Percentiles rank a stretch among this genome's conserved stretches.
Conservation (phyloP, 2,888 invertebrate species). For the Melinopterus prodromus region DNA sequence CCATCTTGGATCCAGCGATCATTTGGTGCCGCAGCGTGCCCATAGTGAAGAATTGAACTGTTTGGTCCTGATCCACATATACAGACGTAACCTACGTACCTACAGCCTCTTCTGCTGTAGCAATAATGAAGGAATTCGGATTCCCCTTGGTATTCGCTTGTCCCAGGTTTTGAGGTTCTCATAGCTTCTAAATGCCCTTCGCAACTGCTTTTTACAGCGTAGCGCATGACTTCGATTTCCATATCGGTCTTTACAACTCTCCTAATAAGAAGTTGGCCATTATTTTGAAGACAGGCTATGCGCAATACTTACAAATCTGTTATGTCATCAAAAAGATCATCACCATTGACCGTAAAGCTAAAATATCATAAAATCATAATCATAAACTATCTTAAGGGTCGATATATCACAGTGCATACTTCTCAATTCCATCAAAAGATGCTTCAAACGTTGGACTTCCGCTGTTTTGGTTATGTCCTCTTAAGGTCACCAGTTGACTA, state of each 20-base stretch:
- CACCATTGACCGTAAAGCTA: constrained; percentile 79
- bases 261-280: constrained; percentile 61
- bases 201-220: constrained; percentile 90
- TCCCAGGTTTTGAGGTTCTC: constrained; percentile 77
- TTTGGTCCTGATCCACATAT: constrained; percentile 95
- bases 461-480: constrained; percentile 93
- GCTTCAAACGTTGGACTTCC: constrained; percentile 80
- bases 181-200: constrained; percentile 94
- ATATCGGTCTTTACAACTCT: constrained; percentile 83
- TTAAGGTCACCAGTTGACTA: constrained; percentile 52
- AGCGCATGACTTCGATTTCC: constrained; percentile 91
- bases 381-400: background rate
- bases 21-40: constrained; percentile 96
- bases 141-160: constrained; percentile 84
- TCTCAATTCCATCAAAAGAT: constrained; percentile 83
- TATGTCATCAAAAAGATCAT: constrained; percentile 80
- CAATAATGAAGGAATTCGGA: constrained; percentile 86
- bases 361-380: constrained; percentile 49
- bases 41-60: constrained; percentile 92
- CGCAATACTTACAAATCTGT: constrained; percentile 80
- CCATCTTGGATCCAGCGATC: constrained; percentile 78
- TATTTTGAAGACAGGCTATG: background rate
- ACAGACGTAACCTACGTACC: constrained; percentile 92
- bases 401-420: constrained; percentile 64
- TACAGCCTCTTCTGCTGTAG: constrained; percentile 89